These are phyloP conservation scores for Dysidea cf. avara DNA, from an alignment of 37 sponge, comb jelly and placozoan genomes.

Conservation along the genomic window DNA sequence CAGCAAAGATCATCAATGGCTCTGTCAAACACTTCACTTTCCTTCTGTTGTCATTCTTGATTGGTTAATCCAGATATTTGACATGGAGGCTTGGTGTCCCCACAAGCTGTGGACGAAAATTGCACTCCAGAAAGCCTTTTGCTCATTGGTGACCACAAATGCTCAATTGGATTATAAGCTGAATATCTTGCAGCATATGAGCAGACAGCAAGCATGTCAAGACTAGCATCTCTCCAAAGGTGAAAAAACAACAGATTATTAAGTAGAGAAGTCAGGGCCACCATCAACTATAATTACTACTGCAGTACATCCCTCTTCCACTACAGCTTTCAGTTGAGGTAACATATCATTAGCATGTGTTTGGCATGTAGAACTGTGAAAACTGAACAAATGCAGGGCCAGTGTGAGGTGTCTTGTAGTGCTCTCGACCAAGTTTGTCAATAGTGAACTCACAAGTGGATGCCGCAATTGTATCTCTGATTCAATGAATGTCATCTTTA, in stretches of 20 bases:
- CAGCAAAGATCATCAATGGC: too few relatives aligned
- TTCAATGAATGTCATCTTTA: too few relatives aligned
- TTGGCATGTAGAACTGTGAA: slow-evolving; percentile 7
- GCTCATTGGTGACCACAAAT: slow-evolving; percentile 16
- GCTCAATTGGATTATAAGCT: slow-evolving; percentile 23
- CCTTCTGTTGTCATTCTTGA: too few relatives aligned
- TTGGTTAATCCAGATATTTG: too few relatives aligned
- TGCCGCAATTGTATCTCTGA: neutral
- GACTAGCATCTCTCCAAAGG: slow-evolving; percentile 2
- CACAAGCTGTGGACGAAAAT: too few relatives aligned
- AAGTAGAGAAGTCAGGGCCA: slow-evolving; percentile 10
- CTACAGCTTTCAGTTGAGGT: slow-evolving; percentile 6
- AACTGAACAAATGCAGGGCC: slow-evolving; percentile 7
- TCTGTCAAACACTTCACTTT: too few relatives aligned
- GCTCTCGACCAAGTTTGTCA: slow-evolving; percentile 4
- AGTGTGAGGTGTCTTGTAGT: slow-evolving; percentile 16
- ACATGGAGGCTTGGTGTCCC: too few relatives aligned
- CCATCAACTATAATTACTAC: slow-evolving; percentile 12
- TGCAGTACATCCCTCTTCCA: neutral
- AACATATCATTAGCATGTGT: slow-evolving; percentile 5
- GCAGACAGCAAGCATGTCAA: slow-evolving; percentile 10
- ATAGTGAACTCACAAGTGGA: neutral
- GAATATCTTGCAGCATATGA: slow-evolving; percentile 11
- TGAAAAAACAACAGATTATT: neutral
- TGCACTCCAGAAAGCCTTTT: too few relatives aligned